Percentiles rank a stretch among this genome's conserved stretches.
Evolutionary conservation across 2,113 vertebrate species (phyloP).

Genomic region (Egretta garzetta): DNA sequence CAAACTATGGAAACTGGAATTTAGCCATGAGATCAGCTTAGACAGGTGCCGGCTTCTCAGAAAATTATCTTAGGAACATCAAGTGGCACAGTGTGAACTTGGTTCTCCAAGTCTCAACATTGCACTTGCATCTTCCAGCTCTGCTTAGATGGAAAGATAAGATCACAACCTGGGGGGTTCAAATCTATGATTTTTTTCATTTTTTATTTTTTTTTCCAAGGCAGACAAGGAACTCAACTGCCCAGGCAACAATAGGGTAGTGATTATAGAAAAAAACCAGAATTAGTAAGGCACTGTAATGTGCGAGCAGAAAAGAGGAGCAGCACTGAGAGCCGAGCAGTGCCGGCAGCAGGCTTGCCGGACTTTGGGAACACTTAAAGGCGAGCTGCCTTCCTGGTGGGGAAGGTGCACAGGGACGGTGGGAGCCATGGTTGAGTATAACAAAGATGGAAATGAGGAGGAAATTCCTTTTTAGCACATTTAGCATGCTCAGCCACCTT

Average conservation of each 20-base stretch:
- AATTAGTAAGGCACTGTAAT: neutral
- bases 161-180: neutral
- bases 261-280: neutral
- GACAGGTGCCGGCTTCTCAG: neutral
- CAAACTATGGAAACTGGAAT: neutral
- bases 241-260: neutral
- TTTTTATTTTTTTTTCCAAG: neutral
- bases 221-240: neutral
- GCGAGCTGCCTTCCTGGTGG: neutral
- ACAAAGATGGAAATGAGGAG: slow-evolving; percentile 30
- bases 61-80: neutral
- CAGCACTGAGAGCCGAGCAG: rapidly evolving
- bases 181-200: neutral
- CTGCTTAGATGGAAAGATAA: neutral
- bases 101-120: neutral
- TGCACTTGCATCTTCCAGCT: neutral
- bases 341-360: neutral
- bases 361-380: neutral
- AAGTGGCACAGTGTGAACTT: neutral
- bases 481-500: neutral
- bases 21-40: neutral
- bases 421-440: neutral
- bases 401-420: neutral
- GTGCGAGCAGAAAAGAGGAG: neutral
- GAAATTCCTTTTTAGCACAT: slow-evolving; percentile 39